These are phyloP conservation scores for Caenorhabditis remanei DNA, from an alignment of 1,140 invertebrate genomes.

Conservation along the genomic window DNA sequence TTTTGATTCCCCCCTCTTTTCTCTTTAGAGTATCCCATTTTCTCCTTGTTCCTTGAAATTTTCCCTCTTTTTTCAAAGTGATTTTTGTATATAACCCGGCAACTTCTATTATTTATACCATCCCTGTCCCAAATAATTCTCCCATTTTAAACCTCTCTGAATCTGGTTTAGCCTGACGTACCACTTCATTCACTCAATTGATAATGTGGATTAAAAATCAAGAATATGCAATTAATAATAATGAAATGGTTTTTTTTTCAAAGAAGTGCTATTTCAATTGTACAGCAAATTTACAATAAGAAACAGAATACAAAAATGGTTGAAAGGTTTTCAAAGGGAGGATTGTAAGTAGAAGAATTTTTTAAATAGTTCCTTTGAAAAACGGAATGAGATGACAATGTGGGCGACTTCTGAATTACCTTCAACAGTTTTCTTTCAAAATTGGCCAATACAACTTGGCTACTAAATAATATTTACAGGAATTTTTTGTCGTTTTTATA, in stretches of 20 bases:
- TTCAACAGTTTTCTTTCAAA: no score
- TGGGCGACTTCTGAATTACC: no score
- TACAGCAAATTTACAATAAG: no score
- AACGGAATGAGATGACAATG: background rate
- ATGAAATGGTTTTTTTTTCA: slow-evolving; percentile 36
- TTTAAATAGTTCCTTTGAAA: no score
- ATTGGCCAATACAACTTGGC: no score
- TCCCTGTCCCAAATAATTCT: background rate
- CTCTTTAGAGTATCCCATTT: slow-evolving; percentile 41
- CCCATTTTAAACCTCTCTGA: slow-evolving; percentile 23
- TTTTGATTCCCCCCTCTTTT: background rate
- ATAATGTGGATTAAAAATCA: background rate
- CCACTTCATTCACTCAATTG: background rate
- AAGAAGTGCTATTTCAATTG: background rate
- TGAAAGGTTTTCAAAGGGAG: no score
- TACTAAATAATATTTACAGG: no score
- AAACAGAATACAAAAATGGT: no score
- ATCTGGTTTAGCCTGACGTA: slow-evolving; percentile 36
- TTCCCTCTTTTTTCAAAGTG: background rate
- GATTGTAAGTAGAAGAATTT: no score
- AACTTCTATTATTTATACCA: slow-evolving; percentile 10
- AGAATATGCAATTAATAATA: slow-evolving; percentile 50
- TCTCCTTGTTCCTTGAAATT: background rate
- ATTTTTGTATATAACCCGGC: slow-evolving; percentile 44
- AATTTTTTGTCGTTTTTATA: no score